Evolutionary conservation across 2,888 invertebrate genomes (phyloP).

Genomic region (Tachina fera): DNA sequence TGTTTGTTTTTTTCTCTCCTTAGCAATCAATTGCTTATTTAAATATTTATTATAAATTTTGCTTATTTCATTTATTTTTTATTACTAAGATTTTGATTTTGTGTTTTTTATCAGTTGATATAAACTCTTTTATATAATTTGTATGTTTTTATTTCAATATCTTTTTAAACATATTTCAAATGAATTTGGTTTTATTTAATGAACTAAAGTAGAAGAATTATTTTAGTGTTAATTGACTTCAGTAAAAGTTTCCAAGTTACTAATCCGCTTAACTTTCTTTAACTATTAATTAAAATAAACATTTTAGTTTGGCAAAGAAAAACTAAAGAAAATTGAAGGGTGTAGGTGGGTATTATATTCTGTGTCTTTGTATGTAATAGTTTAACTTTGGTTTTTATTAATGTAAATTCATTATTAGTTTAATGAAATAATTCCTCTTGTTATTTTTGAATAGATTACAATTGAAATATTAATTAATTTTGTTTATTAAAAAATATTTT

Average conservation of each 20-base stretch:
- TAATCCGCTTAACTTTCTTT: no score
- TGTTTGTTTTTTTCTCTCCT: background rate
- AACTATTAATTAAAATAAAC: no score
- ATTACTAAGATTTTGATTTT: conserved; percentile 36
- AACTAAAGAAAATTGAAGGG: background rate
- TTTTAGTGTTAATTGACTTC: no score
- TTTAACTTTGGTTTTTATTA: conserved; percentile 36
- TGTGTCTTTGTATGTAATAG: background rate
- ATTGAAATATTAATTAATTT: no score
- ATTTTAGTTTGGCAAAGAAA: background rate
- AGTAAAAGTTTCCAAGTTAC: no score
- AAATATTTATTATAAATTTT: conserved; percentile 39
- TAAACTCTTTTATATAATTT: background rate
- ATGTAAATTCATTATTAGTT: conserved; percentile 40
- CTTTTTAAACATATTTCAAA: no score
- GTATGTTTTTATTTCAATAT: no score
- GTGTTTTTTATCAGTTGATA: conserved; percentile 1
- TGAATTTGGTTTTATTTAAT: no score
- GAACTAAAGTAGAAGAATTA: no score
- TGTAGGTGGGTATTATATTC: background rate
- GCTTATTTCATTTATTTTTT: conserved; percentile 3
- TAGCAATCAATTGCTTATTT: conserved; percentile 60
- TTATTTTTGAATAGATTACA: background rate
- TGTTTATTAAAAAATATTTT: no score
- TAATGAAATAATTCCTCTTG: conserved; percentile 30